Conservation (phyloP, 2,797 vertebrate genomes). For the Pseudomugil tenellus region DNA sequence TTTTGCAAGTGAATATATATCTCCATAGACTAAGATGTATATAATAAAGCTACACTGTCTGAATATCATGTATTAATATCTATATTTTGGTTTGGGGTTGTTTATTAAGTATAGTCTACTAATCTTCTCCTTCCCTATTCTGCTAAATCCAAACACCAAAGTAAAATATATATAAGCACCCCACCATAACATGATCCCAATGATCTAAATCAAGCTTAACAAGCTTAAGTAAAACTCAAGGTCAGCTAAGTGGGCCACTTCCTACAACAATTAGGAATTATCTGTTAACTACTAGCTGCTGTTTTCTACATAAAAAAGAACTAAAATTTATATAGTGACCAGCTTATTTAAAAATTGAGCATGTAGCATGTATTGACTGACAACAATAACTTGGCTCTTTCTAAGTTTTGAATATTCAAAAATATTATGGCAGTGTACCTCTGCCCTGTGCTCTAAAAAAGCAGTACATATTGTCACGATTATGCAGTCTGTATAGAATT, state of each 20-base stretch:
- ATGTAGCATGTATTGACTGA: conserved; percentile 3
- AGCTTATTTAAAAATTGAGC: conserved; percentile 2
- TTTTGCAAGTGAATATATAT: no score
- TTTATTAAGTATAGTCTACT: conserved; percentile 1
- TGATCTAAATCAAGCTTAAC: conserved; percentile 43
- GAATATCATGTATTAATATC: neutral
- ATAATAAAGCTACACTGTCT: neutral
- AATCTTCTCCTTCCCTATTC: neutral
- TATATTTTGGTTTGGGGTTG: neutral
- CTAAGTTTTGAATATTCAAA: neutral
- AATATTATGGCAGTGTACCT: neutral
- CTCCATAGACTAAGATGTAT: no score
- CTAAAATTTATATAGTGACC: neutral
- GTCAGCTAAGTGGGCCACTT: conserved; percentile 17
- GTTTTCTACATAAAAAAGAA: neutral
- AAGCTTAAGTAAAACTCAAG: conserved; percentile 28
- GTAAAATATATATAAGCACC: conserved; percentile 13
- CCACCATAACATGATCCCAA: conserved; percentile 8
- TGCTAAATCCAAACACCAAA: conserved; percentile 1
- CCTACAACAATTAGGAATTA: conserved; percentile 16
- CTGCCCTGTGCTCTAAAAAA: neutral
- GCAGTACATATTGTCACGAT: neutral
- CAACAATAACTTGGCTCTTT: neutral
- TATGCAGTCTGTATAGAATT: neutral
- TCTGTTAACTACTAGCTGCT: neutral